Base-by-base conservation (phyloP, 1,140 invertebrate genomes). In the Pachypsylla venusta region DNA sequence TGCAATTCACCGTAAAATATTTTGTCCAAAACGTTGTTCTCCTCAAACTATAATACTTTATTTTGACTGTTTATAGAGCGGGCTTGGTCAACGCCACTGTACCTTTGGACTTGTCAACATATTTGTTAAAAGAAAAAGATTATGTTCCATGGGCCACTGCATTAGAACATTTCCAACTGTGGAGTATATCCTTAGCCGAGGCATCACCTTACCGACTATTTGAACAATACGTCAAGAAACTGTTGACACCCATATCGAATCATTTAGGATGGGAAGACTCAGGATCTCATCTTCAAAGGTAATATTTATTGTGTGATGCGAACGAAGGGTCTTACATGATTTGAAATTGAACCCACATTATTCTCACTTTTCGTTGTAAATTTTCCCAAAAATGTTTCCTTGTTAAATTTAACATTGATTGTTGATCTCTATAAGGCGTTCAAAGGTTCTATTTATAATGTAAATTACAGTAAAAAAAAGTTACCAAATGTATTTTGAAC, bases 141-240 rank as follows among this genome's bases (percentile, higher is more conserved):
- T 85, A 85, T 66, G 79, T 83, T 2, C 84, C 84, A 1, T 87
- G 84, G 84, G 76, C 78, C 2, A 84, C 83, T 0, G 82, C 84
- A 0, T 71, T 83, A 0, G 73, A 76, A 58, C 84, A 87, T 71
- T 74, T 89, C 2, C 75, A 80, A 58, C 75, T 77, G 4, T 82
- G 85, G 76, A 80, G 79, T 60, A 74, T 76, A 56, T 77, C 81
- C 67, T 70, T 89, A 39, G 77, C 78, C 19, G 82, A 83, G 64
- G 80, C 81, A 58, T 73, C 79, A 0, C 74, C 78, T 1, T 82
- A 83, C 63, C 79, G 81, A 63, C 70, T 77, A 22, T 81, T 85
- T 63, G 72, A 82, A 16, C 69, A 75, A 25, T 85, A 81, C 66
- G 71, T 84, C 56, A 76, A 76, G 56, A 72, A 71, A 60, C 62